phyloP scores from a whole-genome alignment of 2,113 vertebrate species.

The Peromyscus leucopus region DNA sequence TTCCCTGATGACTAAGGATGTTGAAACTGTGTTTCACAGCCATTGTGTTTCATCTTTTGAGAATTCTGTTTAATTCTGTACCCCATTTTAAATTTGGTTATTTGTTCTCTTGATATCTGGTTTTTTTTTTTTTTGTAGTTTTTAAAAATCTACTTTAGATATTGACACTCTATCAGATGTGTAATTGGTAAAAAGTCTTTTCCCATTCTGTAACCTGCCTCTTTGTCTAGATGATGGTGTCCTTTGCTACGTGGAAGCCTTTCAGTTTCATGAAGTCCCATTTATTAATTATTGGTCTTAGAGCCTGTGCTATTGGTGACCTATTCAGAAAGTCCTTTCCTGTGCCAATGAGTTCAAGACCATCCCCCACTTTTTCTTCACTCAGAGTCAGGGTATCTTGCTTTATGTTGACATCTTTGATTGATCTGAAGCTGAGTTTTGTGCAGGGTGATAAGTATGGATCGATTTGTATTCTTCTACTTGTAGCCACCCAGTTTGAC shows the following conservation, averaged over 20 bases:
- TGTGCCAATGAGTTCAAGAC: background rate
- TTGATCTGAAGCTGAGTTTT: background rate
- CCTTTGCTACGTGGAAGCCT: background rate
- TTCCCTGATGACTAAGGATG: background rate
- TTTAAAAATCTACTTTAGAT: background rate
- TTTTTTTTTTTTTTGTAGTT: background rate
- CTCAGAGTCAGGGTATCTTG: background rate
- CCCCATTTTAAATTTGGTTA: background rate
- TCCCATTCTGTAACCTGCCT: background rate
- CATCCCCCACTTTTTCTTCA: background rate
- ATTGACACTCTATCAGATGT: background rate
- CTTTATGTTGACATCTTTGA: background rate
- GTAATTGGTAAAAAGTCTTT: background rate
- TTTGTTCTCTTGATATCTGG: background rate
- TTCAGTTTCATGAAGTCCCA: background rate
- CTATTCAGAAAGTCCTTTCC: background rate
- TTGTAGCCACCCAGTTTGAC: background rate
- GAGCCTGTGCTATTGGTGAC: background rate
- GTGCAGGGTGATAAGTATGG: background rate
- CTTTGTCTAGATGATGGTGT: background rate
- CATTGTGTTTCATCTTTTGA: background rate
- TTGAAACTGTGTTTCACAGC: background rate
- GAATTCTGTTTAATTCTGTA: background rate
- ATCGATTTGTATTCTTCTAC: background rate
- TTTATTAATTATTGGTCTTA: background rate